phyloP scores from a whole-genome alignment of 2,888 invertebrate species.

The Drosophila antonietae region DNA sequence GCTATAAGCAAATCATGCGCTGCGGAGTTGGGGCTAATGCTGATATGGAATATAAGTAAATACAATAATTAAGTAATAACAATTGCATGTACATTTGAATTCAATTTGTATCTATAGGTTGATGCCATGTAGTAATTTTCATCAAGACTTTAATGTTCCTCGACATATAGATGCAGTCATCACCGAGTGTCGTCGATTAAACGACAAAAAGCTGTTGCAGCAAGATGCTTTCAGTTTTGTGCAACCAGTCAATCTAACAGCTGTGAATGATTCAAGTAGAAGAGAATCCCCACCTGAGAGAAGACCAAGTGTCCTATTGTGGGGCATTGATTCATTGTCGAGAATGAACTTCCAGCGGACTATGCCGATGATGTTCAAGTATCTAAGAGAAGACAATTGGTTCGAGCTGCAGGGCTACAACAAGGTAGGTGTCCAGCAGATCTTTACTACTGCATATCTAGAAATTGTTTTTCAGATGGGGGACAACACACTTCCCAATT shows the following conservation, averaged over 20 bases:
- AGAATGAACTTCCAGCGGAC: constrained; percentile 90
- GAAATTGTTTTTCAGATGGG: constrained; percentile 86
- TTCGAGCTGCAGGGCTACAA: constrained; percentile 90
- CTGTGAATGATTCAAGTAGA: background rate
- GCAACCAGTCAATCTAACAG: constrained; percentile 62
- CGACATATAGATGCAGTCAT: constrained; percentile 66
- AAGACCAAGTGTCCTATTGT: constrained; percentile 88
- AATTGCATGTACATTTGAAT: background rate
- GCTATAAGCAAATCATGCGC: constrained; percentile 77
- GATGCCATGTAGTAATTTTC: constrained; percentile 69
- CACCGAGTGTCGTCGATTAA: constrained; percentile 82
- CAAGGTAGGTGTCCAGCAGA: constrained; percentile 83
- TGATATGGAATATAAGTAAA: constrained; percentile 70
- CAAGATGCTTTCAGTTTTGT: constrained; percentile 86
- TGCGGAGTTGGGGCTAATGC: constrained; percentile 63
- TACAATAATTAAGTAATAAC: background rate
- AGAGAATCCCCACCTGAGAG: background rate
- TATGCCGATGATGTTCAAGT: constrained; percentile 89
- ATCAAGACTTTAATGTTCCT: constrained; percentile 69
- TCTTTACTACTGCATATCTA: background rate
- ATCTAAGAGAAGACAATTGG: constrained; percentile 89
- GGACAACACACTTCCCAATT: constrained; percentile 95
- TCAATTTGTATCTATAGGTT: constrained; percentile 52
- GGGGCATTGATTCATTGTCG: constrained; percentile 94
- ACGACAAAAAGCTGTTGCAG: constrained; percentile 69